Conservation (phyloP, 35 echinoderm and acorn worm species). For the Eucidaris tribuloides region DNA sequence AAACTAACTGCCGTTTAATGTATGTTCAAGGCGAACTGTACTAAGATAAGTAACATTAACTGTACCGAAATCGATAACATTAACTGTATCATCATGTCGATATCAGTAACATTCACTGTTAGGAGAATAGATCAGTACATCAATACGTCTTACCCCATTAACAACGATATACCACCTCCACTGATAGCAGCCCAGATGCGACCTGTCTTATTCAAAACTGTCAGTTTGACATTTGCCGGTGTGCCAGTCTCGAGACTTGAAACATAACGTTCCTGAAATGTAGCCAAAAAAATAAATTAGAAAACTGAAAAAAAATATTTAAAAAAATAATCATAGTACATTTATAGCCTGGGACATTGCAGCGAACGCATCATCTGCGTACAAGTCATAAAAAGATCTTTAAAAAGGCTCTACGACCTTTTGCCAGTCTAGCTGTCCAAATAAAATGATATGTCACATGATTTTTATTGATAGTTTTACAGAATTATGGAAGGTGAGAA, state of each 20-base stretch:
- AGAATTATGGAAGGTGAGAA: no score
- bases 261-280: constrained; percentile 47
- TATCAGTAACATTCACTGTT: no score
- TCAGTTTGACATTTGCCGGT: constrained; percentile 43
- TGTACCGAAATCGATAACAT: no score
- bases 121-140: no score
- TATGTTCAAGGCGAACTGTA: no score
- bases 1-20: no score
- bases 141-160: constrained; percentile 61
- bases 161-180: constrained; percentile 62
- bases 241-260: constrained; percentile 24
- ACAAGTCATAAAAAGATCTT: background rate
- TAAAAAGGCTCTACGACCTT: no score
- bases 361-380: background rate
- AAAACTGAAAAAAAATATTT: background rate
- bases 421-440: no score
- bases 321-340: background rate
- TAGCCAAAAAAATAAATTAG: background rate
- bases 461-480: no score
- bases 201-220: constrained; percentile 57
- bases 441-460: no score
- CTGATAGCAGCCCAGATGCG: constrained; percentile 54
- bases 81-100: no score
- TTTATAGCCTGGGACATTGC: background rate
- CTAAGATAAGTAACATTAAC: no score